Conservation (phyloP, 2,888 invertebrate genomes). For the Coleophora flavipennella region DNA sequence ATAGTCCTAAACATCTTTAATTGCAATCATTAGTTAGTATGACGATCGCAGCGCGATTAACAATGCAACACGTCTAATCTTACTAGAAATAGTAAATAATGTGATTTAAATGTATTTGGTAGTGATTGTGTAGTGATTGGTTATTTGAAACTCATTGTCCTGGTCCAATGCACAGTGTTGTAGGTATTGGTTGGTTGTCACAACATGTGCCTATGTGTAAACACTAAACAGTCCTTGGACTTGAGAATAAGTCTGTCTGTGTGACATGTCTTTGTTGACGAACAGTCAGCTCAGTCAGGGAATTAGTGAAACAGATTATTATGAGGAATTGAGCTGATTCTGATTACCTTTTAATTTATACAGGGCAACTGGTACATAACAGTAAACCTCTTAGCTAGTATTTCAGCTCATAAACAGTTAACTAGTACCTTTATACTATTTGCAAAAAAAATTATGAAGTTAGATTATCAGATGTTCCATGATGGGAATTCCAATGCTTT, state of each 20-base stretch:
- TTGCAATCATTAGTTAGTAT: conserved; percentile 5
- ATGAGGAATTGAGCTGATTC: too few species aligned
- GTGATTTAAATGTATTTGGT: conserved; percentile 1
- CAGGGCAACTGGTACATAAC: too few species aligned
- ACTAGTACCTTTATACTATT: too few species aligned
- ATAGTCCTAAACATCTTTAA: too few species aligned
- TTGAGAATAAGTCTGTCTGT: too few species aligned
- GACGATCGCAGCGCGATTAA: conserved; percentile 35
- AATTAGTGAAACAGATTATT: too few species aligned
- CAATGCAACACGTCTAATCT: conserved; percentile 51
- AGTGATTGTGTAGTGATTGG: not conserved
- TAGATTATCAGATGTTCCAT: too few species aligned
- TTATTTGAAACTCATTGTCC: not conserved
- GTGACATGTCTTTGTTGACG: not conserved
- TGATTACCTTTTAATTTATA: too few species aligned
- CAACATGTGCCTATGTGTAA: conserved; percentile 1
- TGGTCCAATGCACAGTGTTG: not conserved
- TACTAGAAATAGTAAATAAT: conserved; percentile 43
- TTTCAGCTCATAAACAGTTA: too few species aligned
- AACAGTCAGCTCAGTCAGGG: not conserved
- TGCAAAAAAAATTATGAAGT: too few species aligned
- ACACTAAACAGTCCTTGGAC: conserved; percentile 3
- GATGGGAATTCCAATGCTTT: too few species aligned
- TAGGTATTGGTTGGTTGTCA: not conserved
- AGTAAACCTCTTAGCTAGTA: too few species aligned